Percentiles rank a stretch among this genome's conserved stretches.
Conservation (phyloP, 2,888 invertebrate genomes). For the Perithous albicinctus region DNA sequence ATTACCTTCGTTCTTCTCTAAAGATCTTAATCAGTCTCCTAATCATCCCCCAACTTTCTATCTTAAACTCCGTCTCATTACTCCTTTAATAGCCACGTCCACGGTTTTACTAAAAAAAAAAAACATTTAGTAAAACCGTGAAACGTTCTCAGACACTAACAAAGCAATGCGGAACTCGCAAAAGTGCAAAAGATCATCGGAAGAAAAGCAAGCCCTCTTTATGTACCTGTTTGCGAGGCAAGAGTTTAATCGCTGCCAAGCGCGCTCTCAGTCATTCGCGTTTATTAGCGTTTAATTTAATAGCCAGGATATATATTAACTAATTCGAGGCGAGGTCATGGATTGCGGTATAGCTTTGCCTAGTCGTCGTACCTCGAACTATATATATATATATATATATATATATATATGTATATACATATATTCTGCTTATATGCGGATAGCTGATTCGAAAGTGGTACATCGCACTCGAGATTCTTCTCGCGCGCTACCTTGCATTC, state of each 20-base stretch:
- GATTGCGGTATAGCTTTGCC: slow-evolving; percentile 14
- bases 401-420: too few relatives aligned
- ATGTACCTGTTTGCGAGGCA: slow-evolving; percentile 26
- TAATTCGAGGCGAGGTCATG: slow-evolving; percentile 67
- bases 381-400: too few relatives aligned
- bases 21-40: too few relatives aligned
- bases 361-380: not conserved
- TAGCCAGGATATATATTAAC: slow-evolving; percentile 62
- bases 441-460: slow-evolving; percentile 68
- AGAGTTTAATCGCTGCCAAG: slow-evolving; percentile 28
- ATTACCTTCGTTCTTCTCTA: too few relatives aligned
- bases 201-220: slow-evolving; percentile 31
- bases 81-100: too few relatives aligned
- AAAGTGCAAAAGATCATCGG: slow-evolving; percentile 33
- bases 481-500: slow-evolving; percentile 65
- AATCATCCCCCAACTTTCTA: too few relatives aligned
- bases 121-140: not conserved
- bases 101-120: too few relatives aligned
- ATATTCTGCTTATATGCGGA: slow-evolving; percentile 55
- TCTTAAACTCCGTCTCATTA: too few relatives aligned
- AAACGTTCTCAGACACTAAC: slow-evolving; percentile 1
- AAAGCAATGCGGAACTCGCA: slow-evolving; percentile 61
- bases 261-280: slow-evolving; percentile 52
- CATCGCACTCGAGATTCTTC: slow-evolving; percentile 64
- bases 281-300: slow-evolving; percentile 67